Percentiles rank a stretch among this genome's conserved stretches.
Evolutionary conservation across 2,113 vertebrate genomes (phyloP).

Genomic region (Clarias batrachus): DNA sequence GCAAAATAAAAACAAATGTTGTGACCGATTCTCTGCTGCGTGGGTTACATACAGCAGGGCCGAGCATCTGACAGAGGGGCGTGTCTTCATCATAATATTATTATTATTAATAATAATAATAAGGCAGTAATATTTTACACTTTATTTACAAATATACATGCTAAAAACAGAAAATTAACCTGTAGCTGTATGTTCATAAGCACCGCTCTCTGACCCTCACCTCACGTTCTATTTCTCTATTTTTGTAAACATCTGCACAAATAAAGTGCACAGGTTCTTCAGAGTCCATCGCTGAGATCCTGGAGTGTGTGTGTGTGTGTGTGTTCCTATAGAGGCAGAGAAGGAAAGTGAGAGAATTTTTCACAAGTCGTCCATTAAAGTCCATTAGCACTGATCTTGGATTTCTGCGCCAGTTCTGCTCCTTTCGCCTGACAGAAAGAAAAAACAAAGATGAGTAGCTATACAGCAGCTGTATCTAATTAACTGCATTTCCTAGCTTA

Average conservation of each 20-base stretch:
- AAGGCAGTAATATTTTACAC: conserved; percentile 61
- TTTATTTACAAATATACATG: conserved; percentile 77
- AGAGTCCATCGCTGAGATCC: not conserved
- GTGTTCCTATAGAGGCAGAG: not conserved
- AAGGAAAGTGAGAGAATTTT: not conserved
- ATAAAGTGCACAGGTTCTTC: too few species aligned
- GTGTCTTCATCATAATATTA: conserved; percentile 27
- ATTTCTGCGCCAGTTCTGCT: conserved; percentile 70
- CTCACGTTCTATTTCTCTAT: not conserved
- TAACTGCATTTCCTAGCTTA: not conserved
- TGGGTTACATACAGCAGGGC: conserved; percentile 52
- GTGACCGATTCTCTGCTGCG: not conserved
- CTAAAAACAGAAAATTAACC: not conserved
- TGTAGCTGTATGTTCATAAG: not conserved
- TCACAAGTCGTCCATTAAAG: conserved; percentile 52
- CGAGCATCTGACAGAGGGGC: conserved; percentile 61
- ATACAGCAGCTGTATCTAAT: not conserved
- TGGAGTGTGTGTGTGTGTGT: not conserved
- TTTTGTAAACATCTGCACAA: not conserved
- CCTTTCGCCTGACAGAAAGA: conserved; percentile 67
- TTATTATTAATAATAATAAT: too few species aligned
- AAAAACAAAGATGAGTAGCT: not conserved
- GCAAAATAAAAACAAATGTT: conserved; percentile 23
- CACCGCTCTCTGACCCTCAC: not conserved
- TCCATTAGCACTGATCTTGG: conserved; percentile 76